These are phyloP conservation scores for Umimayanthus chanpuru DNA, from an alignment of 92 coral and sea anemone species.

Conservation along the genomic window DNA sequence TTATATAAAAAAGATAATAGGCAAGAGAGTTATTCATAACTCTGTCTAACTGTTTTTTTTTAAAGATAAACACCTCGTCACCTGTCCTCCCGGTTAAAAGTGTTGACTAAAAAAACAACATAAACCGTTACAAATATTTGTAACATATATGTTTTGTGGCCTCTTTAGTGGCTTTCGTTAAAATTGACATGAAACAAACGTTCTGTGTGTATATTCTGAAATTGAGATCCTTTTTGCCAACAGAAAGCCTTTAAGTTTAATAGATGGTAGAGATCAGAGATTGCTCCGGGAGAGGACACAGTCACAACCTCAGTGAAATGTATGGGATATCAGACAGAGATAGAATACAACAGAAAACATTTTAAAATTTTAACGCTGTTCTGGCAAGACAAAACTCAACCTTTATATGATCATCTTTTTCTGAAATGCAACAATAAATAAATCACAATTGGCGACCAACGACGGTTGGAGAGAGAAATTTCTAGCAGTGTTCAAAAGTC, in stretches of 20 bases:
- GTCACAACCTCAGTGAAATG: not conserved
- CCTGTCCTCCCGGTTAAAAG: not conserved
- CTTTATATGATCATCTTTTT: not conserved
- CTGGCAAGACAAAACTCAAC: not conserved
- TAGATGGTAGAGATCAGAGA: not conserved
- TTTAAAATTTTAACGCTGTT: not conserved
- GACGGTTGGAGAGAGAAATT: not conserved
- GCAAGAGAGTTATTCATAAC: not conserved
- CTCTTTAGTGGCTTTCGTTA: not conserved
- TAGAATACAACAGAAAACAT: not conserved
- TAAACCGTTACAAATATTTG: not conserved
- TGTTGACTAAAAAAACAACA: not conserved
- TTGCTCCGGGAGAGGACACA: not conserved
- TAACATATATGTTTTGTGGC: not conserved
- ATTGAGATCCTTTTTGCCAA: not conserved
- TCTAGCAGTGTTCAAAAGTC: conserved; percentile 28
- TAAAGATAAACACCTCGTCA: not conserved
- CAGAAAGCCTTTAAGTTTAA: not conserved
- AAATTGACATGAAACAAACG: not conserved
- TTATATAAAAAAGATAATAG: no score
- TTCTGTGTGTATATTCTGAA: not conserved
- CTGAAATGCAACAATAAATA: not conserved
- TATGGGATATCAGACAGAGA: not conserved
- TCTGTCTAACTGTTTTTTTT: not conserved
- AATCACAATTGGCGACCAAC: not conserved